Percentiles rank a stretch among this genome's conserved stretches.
Conservation (phyloP, 2,888 invertebrate species). For the Brachylomia viminalis region DNA sequence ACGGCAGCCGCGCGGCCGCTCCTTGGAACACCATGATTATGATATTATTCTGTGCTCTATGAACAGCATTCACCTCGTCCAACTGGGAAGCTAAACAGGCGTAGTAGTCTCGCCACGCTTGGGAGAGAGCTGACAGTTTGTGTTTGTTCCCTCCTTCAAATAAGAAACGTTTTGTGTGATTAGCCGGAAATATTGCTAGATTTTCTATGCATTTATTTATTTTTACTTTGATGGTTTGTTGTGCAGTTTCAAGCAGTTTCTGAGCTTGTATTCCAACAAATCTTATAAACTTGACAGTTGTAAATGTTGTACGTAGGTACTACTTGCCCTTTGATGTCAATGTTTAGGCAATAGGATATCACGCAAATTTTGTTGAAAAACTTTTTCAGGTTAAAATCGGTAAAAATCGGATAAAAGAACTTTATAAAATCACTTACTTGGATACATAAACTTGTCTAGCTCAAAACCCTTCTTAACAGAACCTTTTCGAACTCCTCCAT, state of each 20-base stretch:
- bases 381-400: neutral
- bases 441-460: slow-evolving; percentile 48
- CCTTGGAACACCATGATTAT: slow-evolving; percentile 84
- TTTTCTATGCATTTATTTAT: neutral
- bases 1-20: slow-evolving; percentile 81
- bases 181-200: neutral
- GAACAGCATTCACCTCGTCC: slow-evolving; percentile 71
- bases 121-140: slow-evolving; percentile 63
- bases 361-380: neutral
- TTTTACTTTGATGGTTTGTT: neutral
- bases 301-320: neutral
- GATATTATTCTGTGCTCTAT: slow-evolving; percentile 76
- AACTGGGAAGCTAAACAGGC: slow-evolving; percentile 82
- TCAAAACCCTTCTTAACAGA: slow-evolving; percentile 4
- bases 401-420: neutral
- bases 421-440: slow-evolving; percentile 47
- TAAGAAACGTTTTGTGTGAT: neutral
- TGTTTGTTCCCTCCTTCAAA: slow-evolving; percentile 65
- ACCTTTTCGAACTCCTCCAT: slow-evolving; percentile 28
- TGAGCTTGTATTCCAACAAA: neutral
- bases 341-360: neutral
- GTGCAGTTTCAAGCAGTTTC: neutral
- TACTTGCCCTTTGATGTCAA: neutral
- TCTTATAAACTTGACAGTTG: neutral
- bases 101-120: slow-evolving; percentile 89